phyloP scores from a whole-genome alignment of 64 coral and sea anemone genomes.

The Actinia equina region DNA sequence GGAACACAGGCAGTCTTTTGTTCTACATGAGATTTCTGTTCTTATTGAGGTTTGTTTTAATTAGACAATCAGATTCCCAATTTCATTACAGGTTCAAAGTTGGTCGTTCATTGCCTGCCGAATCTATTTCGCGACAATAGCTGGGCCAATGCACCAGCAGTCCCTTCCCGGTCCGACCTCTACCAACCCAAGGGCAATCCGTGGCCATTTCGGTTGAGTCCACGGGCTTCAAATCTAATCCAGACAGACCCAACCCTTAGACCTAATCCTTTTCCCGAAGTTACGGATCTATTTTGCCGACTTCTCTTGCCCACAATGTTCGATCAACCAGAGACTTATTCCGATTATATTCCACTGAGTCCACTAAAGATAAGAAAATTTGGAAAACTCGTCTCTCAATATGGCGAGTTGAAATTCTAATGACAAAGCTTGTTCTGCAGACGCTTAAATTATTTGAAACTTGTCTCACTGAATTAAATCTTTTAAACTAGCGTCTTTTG shows the following conservation, averaged over 20 bases:
- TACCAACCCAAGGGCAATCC: not conserved
- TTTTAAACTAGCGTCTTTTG: too few species aligned
- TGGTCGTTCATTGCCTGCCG: conserved; percentile 29
- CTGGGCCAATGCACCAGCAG: conserved; percentile 20
- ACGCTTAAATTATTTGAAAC: too few species aligned
- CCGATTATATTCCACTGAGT: too few species aligned
- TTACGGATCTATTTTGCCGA: conserved; percentile 53
- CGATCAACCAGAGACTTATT: conserved; percentile 20
- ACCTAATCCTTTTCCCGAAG: conserved; percentile 49
- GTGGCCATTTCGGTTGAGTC: not conserved
- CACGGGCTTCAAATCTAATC: not conserved
- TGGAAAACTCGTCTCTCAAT: too few species aligned
- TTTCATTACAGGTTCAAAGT: not conserved
- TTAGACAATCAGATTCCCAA: conserved; percentile 12
- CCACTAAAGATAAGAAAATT: too few species aligned
- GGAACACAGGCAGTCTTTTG: not conserved
- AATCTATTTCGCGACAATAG: conserved; percentile 15
- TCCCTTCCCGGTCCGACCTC: not conserved
- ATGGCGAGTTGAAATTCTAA: too few species aligned
- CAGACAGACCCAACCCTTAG: conserved; percentile 29
- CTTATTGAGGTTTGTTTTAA: conserved; percentile 21
- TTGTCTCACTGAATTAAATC: too few species aligned
- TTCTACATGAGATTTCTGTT: not conserved
- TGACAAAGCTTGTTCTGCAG: too few species aligned
- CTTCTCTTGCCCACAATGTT: conserved; percentile 52